Evolutionary conservation across 2,113 vertebrate genomes (phyloP), one percentile per base, ranked within the genome.

Genomic region (Hypomesus transpacificus): DNA sequence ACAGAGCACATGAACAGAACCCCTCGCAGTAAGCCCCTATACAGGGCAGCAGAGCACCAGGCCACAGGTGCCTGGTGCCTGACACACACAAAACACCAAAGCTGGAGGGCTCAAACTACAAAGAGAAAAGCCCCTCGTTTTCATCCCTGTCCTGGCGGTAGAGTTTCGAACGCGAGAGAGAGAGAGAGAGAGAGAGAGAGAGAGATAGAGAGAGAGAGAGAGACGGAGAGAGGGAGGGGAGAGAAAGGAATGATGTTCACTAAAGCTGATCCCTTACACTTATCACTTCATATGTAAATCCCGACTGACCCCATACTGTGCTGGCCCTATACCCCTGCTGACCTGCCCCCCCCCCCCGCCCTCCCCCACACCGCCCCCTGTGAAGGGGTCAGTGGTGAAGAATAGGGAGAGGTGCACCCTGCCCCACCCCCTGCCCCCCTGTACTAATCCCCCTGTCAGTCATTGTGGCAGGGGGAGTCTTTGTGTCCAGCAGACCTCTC

Each of bases 231-330:
- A 34, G 54, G 13, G 54, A 31, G 39, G 54, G 69, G 20, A 86
- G 51, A 7, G 18, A 39, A 53, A 52, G 69, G 28, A 39, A 18
- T 56, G 53, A 50, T 39, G 34, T 31, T 73, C 50, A 67, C 39
- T 74, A 81, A 82, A 67, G n/a, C 54, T 71, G 74, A 50, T 83
- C 67, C 68, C 77, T 56, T 81, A 70, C 67, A 67, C 77, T 56
- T 81, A 70, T 79, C 65, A 81, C 81, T 81, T 87, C 73, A 82
- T 85, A 90, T 84, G 80, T 69, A 87, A 87, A 82, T 89, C 81
- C 79, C 66, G 58, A 0, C 69, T 76, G 76, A 83, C 80, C 84
- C 80, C 74, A 73, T 87, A 68, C 84, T 63, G 85, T 79, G 86
- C 17, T 17, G 18, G 14, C 11, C 51, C 70, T 57, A 34, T 53